Evolutionary conservation across 2,797 vertebrate species (phyloP).

Genomic region (Sparus aurata): DNA sequence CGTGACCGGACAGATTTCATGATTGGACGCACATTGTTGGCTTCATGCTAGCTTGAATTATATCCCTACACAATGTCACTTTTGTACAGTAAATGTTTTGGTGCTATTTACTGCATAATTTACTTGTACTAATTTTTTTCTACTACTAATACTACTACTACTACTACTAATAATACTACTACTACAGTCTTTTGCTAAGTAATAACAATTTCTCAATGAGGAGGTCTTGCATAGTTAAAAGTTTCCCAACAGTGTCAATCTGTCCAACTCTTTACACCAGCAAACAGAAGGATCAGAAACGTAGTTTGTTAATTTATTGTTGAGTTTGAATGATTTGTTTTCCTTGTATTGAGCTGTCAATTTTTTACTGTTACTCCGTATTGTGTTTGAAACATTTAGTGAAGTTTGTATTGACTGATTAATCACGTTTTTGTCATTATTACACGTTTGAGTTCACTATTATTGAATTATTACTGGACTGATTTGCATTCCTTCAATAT

Average conservation of each 20-base stretch:
- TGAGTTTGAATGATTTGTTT: background rate
- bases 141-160: no score
- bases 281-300: background rate
- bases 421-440: background rate
- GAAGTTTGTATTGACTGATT: background rate
- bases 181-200: no score
- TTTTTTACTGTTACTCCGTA: background rate
- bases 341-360: no score
- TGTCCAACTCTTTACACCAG: background rate
- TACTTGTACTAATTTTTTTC: background rate
- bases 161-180: no score
- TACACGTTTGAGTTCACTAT: background rate
- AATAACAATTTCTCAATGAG: no score
- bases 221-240: background rate
- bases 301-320: background rate
- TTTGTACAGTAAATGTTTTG: background rate
- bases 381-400: background rate
- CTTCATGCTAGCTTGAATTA: background rate
- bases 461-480: background rate
- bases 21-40: background rate
- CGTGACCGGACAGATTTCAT: background rate
- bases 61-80: background rate
- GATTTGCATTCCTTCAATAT: background rate
- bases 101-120: background rate
- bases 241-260: background rate